phyloP scores from a whole-genome alignment of 2,888 invertebrate genomes.

The Ormyrus rosae region DNA sequence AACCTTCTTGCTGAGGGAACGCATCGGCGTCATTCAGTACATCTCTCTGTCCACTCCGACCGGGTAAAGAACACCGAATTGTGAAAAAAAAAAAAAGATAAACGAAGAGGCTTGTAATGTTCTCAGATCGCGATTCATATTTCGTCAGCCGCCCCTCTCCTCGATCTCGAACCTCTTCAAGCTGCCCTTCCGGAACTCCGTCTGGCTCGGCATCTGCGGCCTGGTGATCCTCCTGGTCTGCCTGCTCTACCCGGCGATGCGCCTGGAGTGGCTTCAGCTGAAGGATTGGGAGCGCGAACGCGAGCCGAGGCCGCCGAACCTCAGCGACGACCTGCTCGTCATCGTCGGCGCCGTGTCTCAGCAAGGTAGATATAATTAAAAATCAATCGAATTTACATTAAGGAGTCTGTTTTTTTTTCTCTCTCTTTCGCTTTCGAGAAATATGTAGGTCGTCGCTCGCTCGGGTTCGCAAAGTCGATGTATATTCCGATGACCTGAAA shows the following conservation, averaged over 20 bases:
- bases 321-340: slow-evolving; percentile 77
- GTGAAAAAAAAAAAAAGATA: not conserved
- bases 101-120: no score
- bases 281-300: not conserved
- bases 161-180: slow-evolving; percentile 84
- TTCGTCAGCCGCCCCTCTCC: slow-evolving; percentile 84
- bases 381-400: no score
- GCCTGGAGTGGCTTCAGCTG: slow-evolving; percentile 27
- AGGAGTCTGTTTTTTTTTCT: no score
- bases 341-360: slow-evolving; percentile 81
- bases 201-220: slow-evolving; percentile 79
- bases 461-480: no score
- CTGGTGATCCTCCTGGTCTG: slow-evolving; percentile 76
- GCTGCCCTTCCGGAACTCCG: slow-evolving; percentile 81
- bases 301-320: slow-evolving; percentile 24
- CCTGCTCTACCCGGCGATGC: slow-evolving; percentile 77
- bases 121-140: slow-evolving; percentile 80
- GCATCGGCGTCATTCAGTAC: slow-evolving; percentile 80
- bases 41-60: slow-evolving; percentile 82
- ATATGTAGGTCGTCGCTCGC: no score
- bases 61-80: slow-evolving; percentile 68
- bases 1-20: slow-evolving; percentile 79
- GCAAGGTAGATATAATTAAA: slow-evolving; percentile 77
- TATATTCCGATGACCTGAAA: no score
- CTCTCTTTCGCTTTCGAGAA: no score